These are phyloP conservation scores for Mobula birostris DNA, from an alignment of 2,113 vertebrate genomes.

Conservation along the genomic window DNA sequence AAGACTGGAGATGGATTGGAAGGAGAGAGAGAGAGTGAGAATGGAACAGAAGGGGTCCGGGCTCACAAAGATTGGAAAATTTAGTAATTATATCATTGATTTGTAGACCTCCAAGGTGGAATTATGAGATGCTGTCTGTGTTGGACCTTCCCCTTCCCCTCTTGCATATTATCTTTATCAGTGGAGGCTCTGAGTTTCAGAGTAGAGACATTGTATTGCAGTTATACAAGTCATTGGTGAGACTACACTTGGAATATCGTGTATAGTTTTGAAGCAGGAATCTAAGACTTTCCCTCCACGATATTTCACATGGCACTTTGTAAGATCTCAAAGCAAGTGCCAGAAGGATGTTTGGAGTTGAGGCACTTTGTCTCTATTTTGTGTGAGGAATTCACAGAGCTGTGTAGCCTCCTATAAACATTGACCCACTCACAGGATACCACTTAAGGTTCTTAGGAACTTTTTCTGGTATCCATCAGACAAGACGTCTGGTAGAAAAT, in stretches of 20 bases:
- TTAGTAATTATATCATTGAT: no score
- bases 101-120: no score
- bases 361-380: neutral
- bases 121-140: neutral
- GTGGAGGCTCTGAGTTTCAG: no score
- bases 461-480: neutral
- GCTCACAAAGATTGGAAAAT: no score
- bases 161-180: no score
- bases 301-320: neutral
- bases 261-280: neutral
- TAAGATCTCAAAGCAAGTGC: neutral
- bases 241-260: no score
- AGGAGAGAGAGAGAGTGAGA: no score
- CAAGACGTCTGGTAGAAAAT: neutral
- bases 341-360: neutral
- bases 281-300: neutral
- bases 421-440: neutral
- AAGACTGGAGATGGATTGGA: no score
- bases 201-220: no score
- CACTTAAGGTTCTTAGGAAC: neutral
- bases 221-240: no score
- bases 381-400: neutral
- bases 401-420: neutral
- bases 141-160: neutral
- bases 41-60: no score